Evolutionary conservation across 2,797 vertebrate species (phyloP), one percentile per base, ranked within the genome.

Genomic region (Clangula hyemalis): DNA sequence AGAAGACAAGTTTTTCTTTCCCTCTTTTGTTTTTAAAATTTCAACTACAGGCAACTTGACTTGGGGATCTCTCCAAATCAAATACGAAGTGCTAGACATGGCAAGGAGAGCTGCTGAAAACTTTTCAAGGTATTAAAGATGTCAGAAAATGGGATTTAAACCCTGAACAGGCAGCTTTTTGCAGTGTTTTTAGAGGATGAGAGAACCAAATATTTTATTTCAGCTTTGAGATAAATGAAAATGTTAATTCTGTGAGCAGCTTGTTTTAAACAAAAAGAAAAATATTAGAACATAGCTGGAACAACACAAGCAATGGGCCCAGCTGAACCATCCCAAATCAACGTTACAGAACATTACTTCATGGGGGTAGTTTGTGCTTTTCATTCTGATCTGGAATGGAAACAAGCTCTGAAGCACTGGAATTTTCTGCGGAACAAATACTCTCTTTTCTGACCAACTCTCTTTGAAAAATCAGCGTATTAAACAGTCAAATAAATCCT

Each of bases 1-100:
- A 96, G 94, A 94, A 95, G 88, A 79, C 89, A 8, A 93, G 92
- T 90, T 94, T 95, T 94, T 65, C 94, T 82, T 92, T 94, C 60
- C 80, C 30, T 93, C 88, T 93, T 94, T 80, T 74, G 90, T 66
- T 96, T 93, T 91, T 91, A 49, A 85, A 96, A 94, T 93, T 93
- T 74, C 85, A 77, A 17, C 62, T 90, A 74, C 0, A 2, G 54
- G 75, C 72, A 89, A 6, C 66, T 76, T 61, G 74, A 82, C 49
- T 86, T 36, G 3, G 4, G 27, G 88, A 76, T 94, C 6, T 92
- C 85, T 81, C 71, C 77, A 73, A 45, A 79, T 76, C 62, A 70
- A 39, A 73, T 0, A 22, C 3, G 32, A 43, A 61, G 14, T 18
- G 13, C 39, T 72, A 45, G 78, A 38, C 49, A 25, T 2, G 7